Conservation (phyloP, 2,113 vertebrate genomes). For the Cyphomyrus discorhynchus region DNA sequence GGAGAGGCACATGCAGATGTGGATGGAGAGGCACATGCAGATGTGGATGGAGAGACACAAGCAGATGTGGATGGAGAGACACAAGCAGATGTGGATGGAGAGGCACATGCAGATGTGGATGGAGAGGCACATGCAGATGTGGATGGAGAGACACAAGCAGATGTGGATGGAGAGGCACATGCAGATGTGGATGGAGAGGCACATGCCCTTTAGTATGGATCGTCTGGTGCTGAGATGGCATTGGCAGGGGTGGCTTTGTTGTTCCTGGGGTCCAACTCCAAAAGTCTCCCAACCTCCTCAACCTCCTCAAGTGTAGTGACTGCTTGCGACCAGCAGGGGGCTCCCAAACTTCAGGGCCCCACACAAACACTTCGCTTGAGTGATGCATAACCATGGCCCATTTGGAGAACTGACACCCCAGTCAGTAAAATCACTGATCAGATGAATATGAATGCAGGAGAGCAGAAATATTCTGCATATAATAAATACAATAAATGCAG, state of each 20-base stretch:
- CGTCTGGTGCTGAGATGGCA: conserved; percentile 17
- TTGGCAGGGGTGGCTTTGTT: not conserved
- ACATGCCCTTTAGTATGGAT: conserved; percentile 21
- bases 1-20: not conserved
- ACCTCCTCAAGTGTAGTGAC: not conserved
- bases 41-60: not conserved
- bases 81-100: too few species aligned
- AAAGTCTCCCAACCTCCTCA: not conserved
- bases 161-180: conserved; percentile 1
- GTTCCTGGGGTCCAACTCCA: not conserved
- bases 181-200: not conserved
- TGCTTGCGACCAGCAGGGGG: not conserved
- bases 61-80: too few species aligned
- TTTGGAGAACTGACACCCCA: conserved; percentile 23
- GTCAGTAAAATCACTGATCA: not conserved
- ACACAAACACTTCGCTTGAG: not conserved
- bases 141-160: not conserved
- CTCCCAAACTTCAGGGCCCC: not conserved
- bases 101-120: too few species aligned
- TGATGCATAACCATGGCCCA: conserved; percentile 29
- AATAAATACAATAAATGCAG: not conserved
- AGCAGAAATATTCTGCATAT: not conserved
- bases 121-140: not conserved
- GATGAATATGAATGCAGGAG: not conserved
- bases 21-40: conserved; percentile 8